Percentiles rank a stretch among this genome's conserved stretches.
These are phyloP conservation scores for Hydropotes inermis DNA, from an alignment of 2,113 vertebrate genomes.

Conservation along the genomic window DNA sequence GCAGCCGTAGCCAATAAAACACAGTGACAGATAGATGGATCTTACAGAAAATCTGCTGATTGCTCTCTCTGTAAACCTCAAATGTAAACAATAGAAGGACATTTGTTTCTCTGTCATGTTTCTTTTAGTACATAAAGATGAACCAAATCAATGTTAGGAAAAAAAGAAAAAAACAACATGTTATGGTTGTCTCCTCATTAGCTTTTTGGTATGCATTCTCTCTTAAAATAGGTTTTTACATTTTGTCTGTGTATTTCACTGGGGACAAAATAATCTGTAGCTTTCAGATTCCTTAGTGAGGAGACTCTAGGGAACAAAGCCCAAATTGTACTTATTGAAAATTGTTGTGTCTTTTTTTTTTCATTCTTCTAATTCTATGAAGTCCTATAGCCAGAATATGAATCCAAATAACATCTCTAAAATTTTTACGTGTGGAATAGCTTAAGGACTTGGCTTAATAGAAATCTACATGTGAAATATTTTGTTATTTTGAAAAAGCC, in stretches of 20 bases:
- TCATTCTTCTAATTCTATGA: neutral
- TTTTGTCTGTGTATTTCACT: neutral
- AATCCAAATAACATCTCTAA: neutral
- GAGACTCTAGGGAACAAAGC: neutral
- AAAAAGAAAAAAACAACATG: neutral
- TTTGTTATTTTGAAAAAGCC: neutral
- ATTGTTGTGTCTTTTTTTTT: neutral
- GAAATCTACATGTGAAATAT: neutral
- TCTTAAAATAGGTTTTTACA: neutral
- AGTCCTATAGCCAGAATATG: neutral
- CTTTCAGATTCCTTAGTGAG: neutral
- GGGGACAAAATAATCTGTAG: neutral
- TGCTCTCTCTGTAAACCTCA: constrained; percentile 63
- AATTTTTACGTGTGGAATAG: neutral
- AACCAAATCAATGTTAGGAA: constrained; percentile 57
- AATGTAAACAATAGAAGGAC: constrained; percentile 77
- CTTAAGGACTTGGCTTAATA: neutral
- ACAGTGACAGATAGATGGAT: constrained; percentile 76
- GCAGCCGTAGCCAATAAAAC: constrained; percentile 65
- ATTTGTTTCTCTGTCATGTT: constrained; percentile 74
- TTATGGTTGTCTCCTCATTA: neutral
- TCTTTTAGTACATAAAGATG: constrained; percentile 51
- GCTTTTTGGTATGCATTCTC: neutral
- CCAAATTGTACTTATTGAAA: neutral
- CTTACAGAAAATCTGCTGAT: constrained; percentile 76